These are phyloP conservation scores for Lithobates pipiens DNA, from an alignment of 2,797 vertebrate species.

Conservation along the genomic window DNA sequence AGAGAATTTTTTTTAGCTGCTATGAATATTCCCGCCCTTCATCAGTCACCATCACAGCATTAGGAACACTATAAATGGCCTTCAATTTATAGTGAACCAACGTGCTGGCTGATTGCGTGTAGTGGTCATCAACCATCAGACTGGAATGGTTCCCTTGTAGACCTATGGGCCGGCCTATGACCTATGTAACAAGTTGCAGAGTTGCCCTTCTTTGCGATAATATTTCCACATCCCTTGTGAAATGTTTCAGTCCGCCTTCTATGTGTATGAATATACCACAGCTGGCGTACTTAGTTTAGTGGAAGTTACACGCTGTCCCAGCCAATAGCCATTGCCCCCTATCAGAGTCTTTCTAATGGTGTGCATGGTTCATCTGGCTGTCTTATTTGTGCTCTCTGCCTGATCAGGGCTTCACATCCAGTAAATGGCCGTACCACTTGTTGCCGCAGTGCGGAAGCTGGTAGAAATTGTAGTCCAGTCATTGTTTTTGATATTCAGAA, in stretches of 20 bases:
- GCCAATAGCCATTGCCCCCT: background rate
- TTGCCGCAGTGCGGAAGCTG: background rate
- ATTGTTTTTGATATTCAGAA: constrained; percentile 23
- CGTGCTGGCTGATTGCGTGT: background rate
- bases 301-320: background rate
- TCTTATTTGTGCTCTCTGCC: background rate
- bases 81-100: background rate
- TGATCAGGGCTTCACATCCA: constrained; percentile 8
- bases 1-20: constrained; percentile 54
- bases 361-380: background rate
- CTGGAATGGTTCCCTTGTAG: background rate
- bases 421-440: background rate
- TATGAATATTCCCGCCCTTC: constrained; percentile 56
- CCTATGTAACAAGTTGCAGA: no score
- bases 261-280: background rate
- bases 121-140: background rate
- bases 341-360: background rate
- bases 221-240: background rate
- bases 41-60: constrained; percentile 58
- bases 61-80: background rate
- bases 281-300: background rate
- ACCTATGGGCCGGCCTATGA: background rate
- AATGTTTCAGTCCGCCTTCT: background rate
- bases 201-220: background rate
- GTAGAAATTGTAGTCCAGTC: background rate